Evolutionary conservation across 2,797 vertebrate species (phyloP).

Genomic region (Buceros bicornis): DNA sequence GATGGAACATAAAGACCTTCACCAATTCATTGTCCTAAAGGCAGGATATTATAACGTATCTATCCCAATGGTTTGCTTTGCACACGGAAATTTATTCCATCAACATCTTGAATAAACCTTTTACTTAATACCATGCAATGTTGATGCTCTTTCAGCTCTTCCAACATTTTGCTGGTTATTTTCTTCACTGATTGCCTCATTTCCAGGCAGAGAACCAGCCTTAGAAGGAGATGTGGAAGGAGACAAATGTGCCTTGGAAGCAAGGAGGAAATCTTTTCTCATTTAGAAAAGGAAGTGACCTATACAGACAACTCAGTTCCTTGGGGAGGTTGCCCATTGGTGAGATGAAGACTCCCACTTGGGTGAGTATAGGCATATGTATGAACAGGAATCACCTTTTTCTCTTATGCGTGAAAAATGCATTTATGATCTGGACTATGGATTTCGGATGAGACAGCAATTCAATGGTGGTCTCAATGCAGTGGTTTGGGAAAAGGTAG

Average conservation of each 20-base stretch:
- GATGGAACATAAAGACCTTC: not conserved
- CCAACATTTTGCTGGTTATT: not conserved
- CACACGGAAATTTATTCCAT: not conserved
- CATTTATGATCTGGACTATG: not conserved
- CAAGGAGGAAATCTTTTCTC: not conserved
- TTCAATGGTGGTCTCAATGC: not conserved
- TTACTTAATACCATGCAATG: not conserved
- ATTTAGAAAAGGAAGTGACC: not conserved
- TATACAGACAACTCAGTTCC: not conserved
- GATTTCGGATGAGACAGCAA: not conserved
- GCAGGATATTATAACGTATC: not conserved
- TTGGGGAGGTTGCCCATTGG: not conserved
- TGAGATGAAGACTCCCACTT: not conserved
- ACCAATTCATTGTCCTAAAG: not conserved
- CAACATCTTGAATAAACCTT: not conserved
- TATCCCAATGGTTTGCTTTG: not conserved
- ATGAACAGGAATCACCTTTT: not conserved
- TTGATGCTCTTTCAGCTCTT: not conserved
- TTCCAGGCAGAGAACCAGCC: not conserved
- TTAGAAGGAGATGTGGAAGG: not conserved
- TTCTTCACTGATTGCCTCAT: not conserved
- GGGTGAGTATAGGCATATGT: not conserved
- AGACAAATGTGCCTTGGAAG: not conserved
- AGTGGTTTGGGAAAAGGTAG: not conserved
- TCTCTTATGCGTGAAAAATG: not conserved